These are phyloP conservation scores for Callyntrura sp. DNA, from an alignment of 2,888 invertebrate species.

Conservation along the genomic window DNA sequence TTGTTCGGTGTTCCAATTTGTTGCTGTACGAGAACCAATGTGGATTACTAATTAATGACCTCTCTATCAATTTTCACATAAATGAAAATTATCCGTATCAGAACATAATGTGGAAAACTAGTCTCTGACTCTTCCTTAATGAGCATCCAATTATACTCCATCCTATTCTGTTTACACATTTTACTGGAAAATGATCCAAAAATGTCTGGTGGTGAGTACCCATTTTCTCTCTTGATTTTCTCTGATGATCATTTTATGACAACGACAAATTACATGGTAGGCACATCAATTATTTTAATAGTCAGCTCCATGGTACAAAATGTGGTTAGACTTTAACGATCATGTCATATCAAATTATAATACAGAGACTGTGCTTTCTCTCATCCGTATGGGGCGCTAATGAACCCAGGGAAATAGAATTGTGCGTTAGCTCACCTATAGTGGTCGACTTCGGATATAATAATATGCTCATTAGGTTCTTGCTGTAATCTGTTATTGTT, in stretches of 20 bases:
- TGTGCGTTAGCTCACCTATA: too few species aligned
- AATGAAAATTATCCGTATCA: constrained; percentile 28
- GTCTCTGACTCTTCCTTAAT: not conserved
- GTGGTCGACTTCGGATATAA: not conserved
- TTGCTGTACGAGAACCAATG: not conserved
- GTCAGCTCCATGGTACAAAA: not conserved
- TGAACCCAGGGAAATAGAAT: not conserved
- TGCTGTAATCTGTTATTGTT: not conserved
- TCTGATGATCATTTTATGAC: constrained; percentile 25
- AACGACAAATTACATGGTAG: constrained; percentile 39
- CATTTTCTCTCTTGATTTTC: constrained; percentile 35
- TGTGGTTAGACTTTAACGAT: not conserved
- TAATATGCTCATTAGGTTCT: not conserved
- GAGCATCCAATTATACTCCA: not conserved
- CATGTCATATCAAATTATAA: not conserved
- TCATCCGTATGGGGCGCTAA: constrained; percentile 12
- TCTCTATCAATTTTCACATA: not conserved
- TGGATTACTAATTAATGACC: constrained; percentile 25
- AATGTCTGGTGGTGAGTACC: constrained; percentile 52
- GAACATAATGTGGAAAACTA: not conserved
- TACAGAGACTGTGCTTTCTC: not conserved
- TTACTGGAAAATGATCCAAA: not conserved
- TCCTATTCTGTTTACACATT: not conserved
- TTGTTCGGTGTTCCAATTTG: not conserved
- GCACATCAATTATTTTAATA: constrained; percentile 13